Evolutionary conservation across 2,113 vertebrate genomes (phyloP).

Genomic region (Gyps fulvus): DNA sequence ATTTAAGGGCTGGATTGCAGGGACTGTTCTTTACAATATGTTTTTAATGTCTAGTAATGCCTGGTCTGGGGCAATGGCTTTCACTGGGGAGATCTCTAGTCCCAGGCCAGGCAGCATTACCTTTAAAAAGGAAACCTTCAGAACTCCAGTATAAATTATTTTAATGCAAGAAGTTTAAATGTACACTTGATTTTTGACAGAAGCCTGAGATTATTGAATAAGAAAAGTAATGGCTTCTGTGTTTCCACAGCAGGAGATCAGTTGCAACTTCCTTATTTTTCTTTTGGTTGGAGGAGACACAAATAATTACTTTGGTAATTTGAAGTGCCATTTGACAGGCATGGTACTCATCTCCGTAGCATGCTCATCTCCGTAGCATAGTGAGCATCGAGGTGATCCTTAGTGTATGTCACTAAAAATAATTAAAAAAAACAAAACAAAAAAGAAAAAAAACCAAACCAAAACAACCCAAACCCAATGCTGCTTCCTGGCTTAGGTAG

Average conservation of each 20-base stretch:
- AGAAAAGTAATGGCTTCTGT: background rate
- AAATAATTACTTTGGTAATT: background rate
- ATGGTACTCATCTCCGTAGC: background rate
- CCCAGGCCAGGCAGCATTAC: background rate
- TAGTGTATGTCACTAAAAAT: background rate
- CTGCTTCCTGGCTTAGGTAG: background rate
- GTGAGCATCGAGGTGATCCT: background rate
- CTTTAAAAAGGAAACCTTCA: background rate
- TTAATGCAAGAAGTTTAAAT: background rate
- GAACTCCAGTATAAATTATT: background rate
- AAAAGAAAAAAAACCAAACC: background rate
- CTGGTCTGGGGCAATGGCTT: background rate
- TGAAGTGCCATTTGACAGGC: background rate
- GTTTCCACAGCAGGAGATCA: background rate
- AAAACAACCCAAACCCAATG: background rate
- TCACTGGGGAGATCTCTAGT: background rate
- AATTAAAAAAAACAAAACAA: too few species aligned
- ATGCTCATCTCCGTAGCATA: background rate
- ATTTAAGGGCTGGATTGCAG: background rate
- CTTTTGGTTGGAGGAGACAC: background rate
- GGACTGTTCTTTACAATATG: background rate
- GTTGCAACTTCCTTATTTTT: background rate
- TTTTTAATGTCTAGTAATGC: background rate
- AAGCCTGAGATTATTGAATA: background rate
- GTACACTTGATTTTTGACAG: background rate